Evolutionary conservation across 92 coral and sea anemone genomes (phyloP).

Genomic region (Epizoanthus fatuus): DNA sequence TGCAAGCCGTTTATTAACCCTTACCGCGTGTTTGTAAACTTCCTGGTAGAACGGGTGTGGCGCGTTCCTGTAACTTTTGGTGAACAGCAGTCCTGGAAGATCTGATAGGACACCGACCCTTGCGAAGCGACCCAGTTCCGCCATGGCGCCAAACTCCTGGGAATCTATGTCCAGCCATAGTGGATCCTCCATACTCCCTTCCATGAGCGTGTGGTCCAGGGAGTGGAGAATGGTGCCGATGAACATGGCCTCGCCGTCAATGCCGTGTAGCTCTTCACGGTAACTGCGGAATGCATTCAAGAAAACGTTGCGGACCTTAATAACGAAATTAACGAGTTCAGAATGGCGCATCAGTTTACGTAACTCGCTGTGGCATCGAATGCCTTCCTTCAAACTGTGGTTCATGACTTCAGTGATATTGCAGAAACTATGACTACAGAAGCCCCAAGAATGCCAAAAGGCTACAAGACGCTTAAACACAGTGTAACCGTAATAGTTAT

Average conservation of each 20-base stretch:
- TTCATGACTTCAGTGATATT: conserved; percentile 4
- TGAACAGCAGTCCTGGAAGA: conserved; percentile 5
- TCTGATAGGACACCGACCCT: conserved; percentile 21
- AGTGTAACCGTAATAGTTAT: conserved; percentile 32
- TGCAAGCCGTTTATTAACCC: conserved; percentile 4
- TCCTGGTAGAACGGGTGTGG: conserved; percentile 32
- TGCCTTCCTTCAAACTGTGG: conserved; percentile 33
- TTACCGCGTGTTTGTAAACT: conserved; percentile 21
- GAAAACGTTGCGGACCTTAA: conserved; percentile 26
- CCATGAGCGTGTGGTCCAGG: conserved; percentile 16
- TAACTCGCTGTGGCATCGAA: not conserved
- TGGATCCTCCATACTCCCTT: conserved; percentile 2
- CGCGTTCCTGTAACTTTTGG: conserved; percentile 11
- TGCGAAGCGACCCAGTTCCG: conserved; percentile 21
- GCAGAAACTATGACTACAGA: conserved; percentile 23
- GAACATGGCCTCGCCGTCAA: conserved; percentile 30
- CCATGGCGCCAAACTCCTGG: conserved; percentile 19
- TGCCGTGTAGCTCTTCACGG: conserved; percentile 34
- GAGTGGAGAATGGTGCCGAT: conserved; percentile 24
- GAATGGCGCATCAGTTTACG: conserved; percentile 23
- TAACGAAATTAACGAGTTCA: conserved; percentile 2
- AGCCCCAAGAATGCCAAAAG: conserved; percentile 12
- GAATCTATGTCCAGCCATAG: conserved; percentile 27
- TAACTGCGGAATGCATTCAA: conserved; percentile 19
- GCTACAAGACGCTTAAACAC: conserved; percentile 28